Base-by-base conservation (phyloP, 2,113 vertebrate genomes). In the Shinisaurus crocodilurus region DNA sequence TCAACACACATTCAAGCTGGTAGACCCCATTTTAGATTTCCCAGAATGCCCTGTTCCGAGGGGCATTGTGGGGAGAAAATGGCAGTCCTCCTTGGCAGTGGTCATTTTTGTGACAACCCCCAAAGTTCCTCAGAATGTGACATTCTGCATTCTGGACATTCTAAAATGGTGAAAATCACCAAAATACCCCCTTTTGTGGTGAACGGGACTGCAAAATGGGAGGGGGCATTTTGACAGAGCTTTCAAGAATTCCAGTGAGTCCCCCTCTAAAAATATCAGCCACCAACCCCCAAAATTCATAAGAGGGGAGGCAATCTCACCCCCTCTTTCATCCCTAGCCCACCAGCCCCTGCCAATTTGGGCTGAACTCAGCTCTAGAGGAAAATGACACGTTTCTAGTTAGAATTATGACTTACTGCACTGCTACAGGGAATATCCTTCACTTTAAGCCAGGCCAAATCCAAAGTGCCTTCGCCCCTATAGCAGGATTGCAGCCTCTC, bases 381-480 rank as follows among this genome's bases (percentile, higher is more conserved):
- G 50, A 70, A n/a, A 79, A 79, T 1, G 1, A 2, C 27, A 2
- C 27, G 1, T 69, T 86, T 82, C 82, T 74, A n/a, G 5, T 74
- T 25, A 40, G 87, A 76, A 32, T 0, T 29, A 54, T 40, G 87
- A 98, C 99, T 98, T 96, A 99, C 99, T 97, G 99, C 99, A 0
- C 99, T 99, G 97, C 99, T 99, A 97, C 99, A 99, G 94, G 97
- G 98, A 91, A 99, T 99, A 90, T 99, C 99, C 97, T 99, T 99
- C 95, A 99, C 99, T 96, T 99, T 99, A 91, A 99, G 98, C 99
- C 99, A 99, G 92, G 99, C 99, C 96, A 99, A 97, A 90, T 99
- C 99, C 95, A 99, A 96, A 0, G 98, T 99, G 84, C 99, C 99
- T 95, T 99, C 99, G 0, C 99, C 99, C 95, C 98, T 98, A 97